A percentile compares a stretch with the other conserved stretches of the same genome.
Evolutionary conservation across 2,113 vertebrate species (phyloP).

Genomic region (Oreotrochilus melanogaster): DNA sequence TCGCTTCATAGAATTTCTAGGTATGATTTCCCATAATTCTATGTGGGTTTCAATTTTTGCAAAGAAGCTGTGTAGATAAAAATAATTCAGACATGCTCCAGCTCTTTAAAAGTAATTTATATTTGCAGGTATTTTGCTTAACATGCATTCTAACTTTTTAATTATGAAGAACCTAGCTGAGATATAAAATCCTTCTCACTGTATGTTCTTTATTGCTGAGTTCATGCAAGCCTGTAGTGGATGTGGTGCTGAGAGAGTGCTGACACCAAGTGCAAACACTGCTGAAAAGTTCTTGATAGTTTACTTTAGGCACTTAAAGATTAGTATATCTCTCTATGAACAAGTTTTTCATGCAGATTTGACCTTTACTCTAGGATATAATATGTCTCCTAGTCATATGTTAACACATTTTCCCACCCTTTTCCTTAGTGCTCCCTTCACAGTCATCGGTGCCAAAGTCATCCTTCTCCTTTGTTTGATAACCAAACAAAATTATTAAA

Average conservation of each 20-base stretch:
- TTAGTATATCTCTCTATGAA: conserved; percentile 71
- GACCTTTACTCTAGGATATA: conserved; percentile 72
- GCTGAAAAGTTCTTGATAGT: conserved; percentile 76
- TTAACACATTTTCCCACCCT: conserved; percentile 51
- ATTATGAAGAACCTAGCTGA: conserved; percentile 42
- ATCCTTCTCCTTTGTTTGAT: conserved; percentile 48
- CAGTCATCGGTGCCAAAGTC: conserved; percentile 23
- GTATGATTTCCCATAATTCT: background rate
- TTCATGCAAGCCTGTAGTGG: conserved; percentile 62
- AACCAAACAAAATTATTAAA: conserved; percentile 10
- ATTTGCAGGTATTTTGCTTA: conserved; percentile 20
- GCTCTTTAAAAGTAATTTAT: background rate
- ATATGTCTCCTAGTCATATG: conserved; percentile 59
- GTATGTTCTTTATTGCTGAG: conserved; percentile 54
- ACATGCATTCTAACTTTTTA: conserved; percentile 1
- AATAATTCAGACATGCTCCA: background rate
- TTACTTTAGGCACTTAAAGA: conserved; percentile 77
- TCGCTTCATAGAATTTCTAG: background rate
- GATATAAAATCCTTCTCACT: conserved; percentile 62
- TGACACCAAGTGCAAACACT: conserved; percentile 75
- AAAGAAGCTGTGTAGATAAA: background rate
- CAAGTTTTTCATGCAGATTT: conserved; percentile 69
- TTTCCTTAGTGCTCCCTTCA: conserved; percentile 13
- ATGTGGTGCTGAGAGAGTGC: conserved; percentile 76
- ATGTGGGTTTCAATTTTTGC: background rate